A percentile compares a stretch with the other conserved stretches of the same genome.
Conservation (phyloP, 2,797 vertebrate species). For the Euphonia xanthogaster region DNA sequence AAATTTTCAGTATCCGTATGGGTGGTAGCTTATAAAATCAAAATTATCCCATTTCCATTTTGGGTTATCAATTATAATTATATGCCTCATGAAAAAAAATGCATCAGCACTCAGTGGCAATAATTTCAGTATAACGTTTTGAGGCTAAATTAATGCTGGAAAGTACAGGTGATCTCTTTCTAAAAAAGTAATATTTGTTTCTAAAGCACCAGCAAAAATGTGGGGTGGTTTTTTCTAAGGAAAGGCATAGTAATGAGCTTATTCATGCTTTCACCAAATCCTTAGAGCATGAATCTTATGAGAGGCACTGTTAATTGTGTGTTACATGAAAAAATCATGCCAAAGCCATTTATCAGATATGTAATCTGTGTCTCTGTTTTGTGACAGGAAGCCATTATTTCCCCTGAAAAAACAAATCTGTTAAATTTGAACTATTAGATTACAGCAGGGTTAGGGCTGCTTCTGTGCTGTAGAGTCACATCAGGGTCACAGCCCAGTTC, state of each 20-base stretch:
- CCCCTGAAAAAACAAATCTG: constrained; percentile 62
- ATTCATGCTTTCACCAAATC: background rate
- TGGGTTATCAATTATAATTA: constrained; percentile 38
- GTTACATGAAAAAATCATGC: constrained; percentile 53
- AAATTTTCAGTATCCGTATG: background rate
- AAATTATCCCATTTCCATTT: constrained; percentile 33
- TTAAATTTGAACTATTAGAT: constrained; percentile 66
- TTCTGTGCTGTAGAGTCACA: constrained; percentile 52
- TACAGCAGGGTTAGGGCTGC: constrained; percentile 41
- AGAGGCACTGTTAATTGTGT: constrained; percentile 43
- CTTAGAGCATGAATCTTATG: background rate
- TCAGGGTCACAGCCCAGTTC: background rate
- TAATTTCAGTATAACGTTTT: constrained; percentile 27
- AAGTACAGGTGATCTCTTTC: constrained; percentile 38
- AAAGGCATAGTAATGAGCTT: background rate
- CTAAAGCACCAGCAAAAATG: background rate
- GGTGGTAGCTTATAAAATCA: constrained; percentile 35
- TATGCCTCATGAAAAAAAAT: constrained; percentile 12
- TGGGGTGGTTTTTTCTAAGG: background rate
- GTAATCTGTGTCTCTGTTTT: constrained; percentile 56
- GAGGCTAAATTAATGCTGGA: constrained; percentile 19
- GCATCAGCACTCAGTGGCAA: background rate
- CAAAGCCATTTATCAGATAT: constrained; percentile 44
- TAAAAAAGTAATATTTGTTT: background rate
- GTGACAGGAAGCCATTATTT: constrained; percentile 67